phyloP scores from a whole-genome alignment of 2,888 invertebrate species.

The Platypus cylindrus region DNA sequence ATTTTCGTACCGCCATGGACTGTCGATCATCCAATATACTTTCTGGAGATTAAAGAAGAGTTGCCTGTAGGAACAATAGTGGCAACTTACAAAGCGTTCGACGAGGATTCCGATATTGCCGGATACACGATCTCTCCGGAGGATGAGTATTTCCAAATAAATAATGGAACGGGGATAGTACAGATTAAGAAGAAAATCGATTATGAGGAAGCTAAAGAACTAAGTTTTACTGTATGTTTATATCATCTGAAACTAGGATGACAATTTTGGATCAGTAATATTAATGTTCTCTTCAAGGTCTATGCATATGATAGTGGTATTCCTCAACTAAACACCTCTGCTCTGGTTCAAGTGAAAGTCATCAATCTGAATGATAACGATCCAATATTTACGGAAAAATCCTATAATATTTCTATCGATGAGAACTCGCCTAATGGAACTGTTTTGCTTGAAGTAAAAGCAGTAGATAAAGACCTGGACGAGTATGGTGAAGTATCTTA shows the following conservation, averaged over 20 bases:
- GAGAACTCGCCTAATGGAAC: slow-evolving; percentile 69
- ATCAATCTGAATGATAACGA: slow-evolving; percentile 80
- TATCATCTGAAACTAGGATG: too few relatives aligned
- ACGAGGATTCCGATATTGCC: slow-evolving; percentile 71
- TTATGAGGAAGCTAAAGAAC: slow-evolving; percentile 62
- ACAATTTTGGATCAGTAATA: not conserved
- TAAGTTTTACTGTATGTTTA: slow-evolving; percentile 61
- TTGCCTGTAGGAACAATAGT: slow-evolving; percentile 68
- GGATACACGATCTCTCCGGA: slow-evolving; percentile 58
- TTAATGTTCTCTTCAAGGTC: slow-evolving; percentile 6
- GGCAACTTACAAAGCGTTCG: slow-evolving; percentile 64
- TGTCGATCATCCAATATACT: slow-evolving; percentile 47
- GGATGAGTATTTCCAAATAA: slow-evolving; percentile 66
- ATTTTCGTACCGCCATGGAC: slow-evolving; percentile 65
- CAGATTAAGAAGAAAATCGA: slow-evolving; percentile 67
- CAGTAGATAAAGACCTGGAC: slow-evolving; percentile 67
- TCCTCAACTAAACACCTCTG: slow-evolving; percentile 67
- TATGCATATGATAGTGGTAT: slow-evolving; percentile 74
- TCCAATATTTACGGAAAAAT: slow-evolving; percentile 57
- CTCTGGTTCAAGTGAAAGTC: slow-evolving; percentile 63
- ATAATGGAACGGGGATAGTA: slow-evolving; percentile 69
- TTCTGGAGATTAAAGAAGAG: slow-evolving; percentile 64
- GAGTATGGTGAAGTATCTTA: slow-evolving; percentile 67
- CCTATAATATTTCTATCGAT: slow-evolving; percentile 57
- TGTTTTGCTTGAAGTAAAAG: slow-evolving; percentile 57